These are phyloP conservation scores for Pyrochroa serraticornis DNA, from an alignment of 2,888 invertebrate species.

Conservation along the genomic window DNA sequence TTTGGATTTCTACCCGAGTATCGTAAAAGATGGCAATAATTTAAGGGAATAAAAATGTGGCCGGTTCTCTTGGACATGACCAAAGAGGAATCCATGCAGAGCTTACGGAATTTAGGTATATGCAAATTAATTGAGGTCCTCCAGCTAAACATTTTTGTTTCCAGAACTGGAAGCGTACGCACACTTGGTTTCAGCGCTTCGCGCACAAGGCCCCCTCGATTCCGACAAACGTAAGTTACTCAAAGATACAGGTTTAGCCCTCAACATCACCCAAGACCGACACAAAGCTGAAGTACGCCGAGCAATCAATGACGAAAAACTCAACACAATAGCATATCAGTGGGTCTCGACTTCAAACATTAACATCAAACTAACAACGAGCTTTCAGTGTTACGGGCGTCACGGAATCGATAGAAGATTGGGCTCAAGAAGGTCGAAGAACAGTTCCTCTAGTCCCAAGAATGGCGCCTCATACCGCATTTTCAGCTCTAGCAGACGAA, in stretches of 20 bases:
- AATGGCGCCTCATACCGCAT: conserved; percentile 83
- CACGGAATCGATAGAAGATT: conserved; percentile 71
- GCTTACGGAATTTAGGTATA: conserved; percentile 84
- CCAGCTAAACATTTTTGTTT: conserved; percentile 50
- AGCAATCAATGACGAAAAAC: conserved; percentile 89
- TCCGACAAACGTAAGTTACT: conserved; percentile 83
- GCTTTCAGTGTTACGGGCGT: conserved; percentile 67
- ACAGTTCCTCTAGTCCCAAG: conserved; percentile 82
- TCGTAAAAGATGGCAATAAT: conserved; percentile 34
- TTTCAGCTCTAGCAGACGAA: conserved; percentile 82
- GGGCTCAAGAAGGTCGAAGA: conserved; percentile 88
- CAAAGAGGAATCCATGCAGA: conserved; percentile 86
- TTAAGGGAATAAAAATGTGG: conserved; percentile 60
- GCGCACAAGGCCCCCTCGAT: conserved; percentile 89
- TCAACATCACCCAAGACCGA: conserved; percentile 88
- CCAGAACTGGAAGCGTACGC: conserved; percentile 92
- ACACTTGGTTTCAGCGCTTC: conserved; percentile 85
- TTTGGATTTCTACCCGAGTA: conserved; percentile 12
- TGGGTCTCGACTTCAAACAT: conserved; percentile 59
- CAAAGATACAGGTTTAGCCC: conserved; percentile 79
- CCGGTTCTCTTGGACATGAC: conserved; percentile 82
- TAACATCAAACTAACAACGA: neutral
- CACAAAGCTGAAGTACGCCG: conserved; percentile 91
- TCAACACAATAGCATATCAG: conserved; percentile 89
- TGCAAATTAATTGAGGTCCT: conserved; percentile 10